phyloP scores from a whole-genome alignment of 2,113 vertebrate genomes.

The Lepus timidus region DNA sequence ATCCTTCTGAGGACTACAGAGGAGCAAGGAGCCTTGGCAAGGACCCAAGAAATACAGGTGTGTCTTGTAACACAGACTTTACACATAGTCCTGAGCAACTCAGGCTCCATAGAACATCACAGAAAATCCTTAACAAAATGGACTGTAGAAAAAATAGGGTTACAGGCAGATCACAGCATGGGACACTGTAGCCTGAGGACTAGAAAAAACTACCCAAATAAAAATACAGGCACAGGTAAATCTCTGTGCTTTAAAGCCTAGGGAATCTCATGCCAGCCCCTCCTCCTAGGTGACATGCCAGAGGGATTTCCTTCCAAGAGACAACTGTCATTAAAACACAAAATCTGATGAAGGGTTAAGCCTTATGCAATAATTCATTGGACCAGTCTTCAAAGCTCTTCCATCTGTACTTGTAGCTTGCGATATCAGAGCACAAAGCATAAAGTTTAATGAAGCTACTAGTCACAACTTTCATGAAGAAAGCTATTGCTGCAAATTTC shows the following conservation, averaged over 20 bases:
- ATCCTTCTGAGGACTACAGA: not conserved
- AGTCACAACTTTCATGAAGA: not conserved
- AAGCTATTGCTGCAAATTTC: not conserved
- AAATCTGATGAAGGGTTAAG: not conserved
- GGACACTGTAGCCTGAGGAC: not conserved
- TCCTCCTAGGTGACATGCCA: not conserved
- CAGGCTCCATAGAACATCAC: not conserved
- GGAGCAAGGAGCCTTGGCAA: not conserved
- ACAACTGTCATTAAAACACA: constrained; percentile 9
- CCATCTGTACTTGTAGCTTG: not conserved
- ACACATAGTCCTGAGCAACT: not conserved
- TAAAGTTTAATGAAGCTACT: not conserved
- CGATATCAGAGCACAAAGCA: not conserved
- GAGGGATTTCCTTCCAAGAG: not conserved
- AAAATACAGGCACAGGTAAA: not conserved
- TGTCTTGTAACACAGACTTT: not conserved
- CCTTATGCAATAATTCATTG: not conserved
- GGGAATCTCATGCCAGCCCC: not conserved
- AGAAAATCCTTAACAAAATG: not conserved
- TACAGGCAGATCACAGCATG: not conserved
- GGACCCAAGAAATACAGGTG: not conserved
- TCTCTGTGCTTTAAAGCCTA: not conserved
- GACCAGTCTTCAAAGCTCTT: not conserved
- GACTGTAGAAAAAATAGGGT: not conserved
- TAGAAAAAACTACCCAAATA: not conserved